Base-by-base conservation (phyloP, 2,888 invertebrate species). In the Bibio marci region DNA sequence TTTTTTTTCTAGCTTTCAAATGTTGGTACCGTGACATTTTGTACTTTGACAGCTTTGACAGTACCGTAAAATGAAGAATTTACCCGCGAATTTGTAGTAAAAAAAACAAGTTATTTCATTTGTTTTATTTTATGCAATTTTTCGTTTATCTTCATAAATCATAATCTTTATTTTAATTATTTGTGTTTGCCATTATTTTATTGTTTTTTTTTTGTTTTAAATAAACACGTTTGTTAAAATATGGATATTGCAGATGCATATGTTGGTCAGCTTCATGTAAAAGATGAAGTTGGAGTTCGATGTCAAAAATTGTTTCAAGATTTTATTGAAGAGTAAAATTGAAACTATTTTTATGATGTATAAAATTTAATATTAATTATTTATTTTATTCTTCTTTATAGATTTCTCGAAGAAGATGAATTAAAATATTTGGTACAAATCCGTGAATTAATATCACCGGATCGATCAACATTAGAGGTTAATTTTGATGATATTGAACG, bases 231-330 rank as follows among this genome's bases (percentile, higher is more conserved):
- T n/a, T n/a, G n/a, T n/a, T n/a, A n/a, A n/a, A n/a, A n/a, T n/a
- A 86, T 85, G 87, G 86, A 88, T 78, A 79, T 83, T 52, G 78
- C 78, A 33, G 81, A 83, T 53, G 66, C 73, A 42, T 77, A 77
- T 58, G 69, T 72, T 43, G 80, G 78, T 25, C 80, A 79, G 56
- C 65, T 69, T 44, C 78, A 76, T 51, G 81, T 88, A 1, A 80
- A 79, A 55, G 95, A 97, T 62, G 87, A 88, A 55, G 80, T 97
- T 48, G 94, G 91, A 47, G 74, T 86, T 30, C 73, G 91, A 42
- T 90, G 90, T 56, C 95, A 95, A 59, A 92, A 92, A 61, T 66
- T 94, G 31, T 97, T 97, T 59, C 90, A 92, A 57, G 91, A 90
- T 59, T 97, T 97, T 54, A 68, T 98, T 19, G 87, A 91, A 62